Percentiles rank a stretch among this genome's conserved stretches.
Evolutionary conservation across 2,113 vertebrate species (phyloP).

Genomic region (Aegotheles bennettii): DNA sequence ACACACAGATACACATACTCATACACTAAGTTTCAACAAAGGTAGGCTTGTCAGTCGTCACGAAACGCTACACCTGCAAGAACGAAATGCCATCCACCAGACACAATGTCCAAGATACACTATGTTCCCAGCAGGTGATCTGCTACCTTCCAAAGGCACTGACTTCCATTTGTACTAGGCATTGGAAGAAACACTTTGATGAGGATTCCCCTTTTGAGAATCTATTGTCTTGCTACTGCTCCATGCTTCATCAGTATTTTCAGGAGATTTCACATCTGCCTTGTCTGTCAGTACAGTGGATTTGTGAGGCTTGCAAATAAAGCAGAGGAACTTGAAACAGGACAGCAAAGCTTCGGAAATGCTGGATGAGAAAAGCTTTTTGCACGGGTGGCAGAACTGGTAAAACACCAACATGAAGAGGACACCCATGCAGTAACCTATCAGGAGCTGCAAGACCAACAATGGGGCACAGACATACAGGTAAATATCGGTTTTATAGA

Average conservation of each 20-base stretch:
- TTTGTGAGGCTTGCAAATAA: conserved; percentile 51
- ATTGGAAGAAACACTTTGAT: conserved; percentile 66
- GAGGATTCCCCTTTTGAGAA: conserved; percentile 66
- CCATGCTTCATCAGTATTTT: conserved; percentile 2
- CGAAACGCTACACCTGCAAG: not conserved
- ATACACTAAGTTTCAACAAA: not conserved
- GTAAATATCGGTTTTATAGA: conserved; percentile 87
- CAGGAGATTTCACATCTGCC: conserved; percentile 41
- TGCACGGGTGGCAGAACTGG: conserved; percentile 94
- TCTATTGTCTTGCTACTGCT: conserved; percentile 60
- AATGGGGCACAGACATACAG: conserved; percentile 82
- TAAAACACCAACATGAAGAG: conserved; percentile 97
- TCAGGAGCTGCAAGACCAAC: conserved; percentile 85
- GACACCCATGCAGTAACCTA: conserved; percentile 83
- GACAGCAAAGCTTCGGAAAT: conserved; percentile 78
- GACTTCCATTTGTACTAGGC: conserved; percentile 48
- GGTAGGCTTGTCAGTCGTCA: not conserved
- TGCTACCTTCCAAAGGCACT: conserved; percentile 19
- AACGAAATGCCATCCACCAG: not conserved
- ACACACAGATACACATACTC: not conserved
- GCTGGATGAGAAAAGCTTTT: conserved; percentile 89
- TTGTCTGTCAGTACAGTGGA: conserved; percentile 45
- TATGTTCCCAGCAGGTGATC: not conserved
- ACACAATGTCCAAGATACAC: not conserved
- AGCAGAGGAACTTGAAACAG: conserved; percentile 78